Conservation (phyloP, 2,797 vertebrate genomes). For the Paedocypris micromegethes region DNA sequence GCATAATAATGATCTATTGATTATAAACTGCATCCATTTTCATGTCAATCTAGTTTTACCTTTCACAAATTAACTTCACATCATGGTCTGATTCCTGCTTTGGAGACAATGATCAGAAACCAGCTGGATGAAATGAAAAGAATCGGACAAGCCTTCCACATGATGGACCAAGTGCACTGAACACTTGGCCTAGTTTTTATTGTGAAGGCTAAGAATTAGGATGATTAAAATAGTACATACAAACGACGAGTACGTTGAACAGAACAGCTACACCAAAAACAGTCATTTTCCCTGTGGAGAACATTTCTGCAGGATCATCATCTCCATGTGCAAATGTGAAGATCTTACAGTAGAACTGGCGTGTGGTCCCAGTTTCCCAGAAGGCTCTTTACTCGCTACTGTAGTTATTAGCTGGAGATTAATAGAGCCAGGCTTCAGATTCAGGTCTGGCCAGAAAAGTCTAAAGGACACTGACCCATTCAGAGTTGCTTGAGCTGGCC, state of each 20-base stretch:
- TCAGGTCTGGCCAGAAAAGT: neutral
- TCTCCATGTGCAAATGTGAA: constrained; percentile 45
- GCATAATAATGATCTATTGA: no score
- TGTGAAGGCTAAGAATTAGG: constrained; percentile 72
- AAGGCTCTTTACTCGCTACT: constrained; percentile 38
- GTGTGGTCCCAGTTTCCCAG: constrained; percentile 45
- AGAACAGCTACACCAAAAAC: constrained; percentile 62
- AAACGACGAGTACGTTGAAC: constrained; percentile 68
- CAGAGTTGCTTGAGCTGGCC: constrained; percentile 8
- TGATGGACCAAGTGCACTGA: constrained; percentile 46
- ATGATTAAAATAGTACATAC: constrained; percentile 73
- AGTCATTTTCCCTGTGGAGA: constrained; percentile 62
- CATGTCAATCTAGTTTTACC: no score
- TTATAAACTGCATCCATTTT: no score
- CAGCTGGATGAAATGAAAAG: neutral
- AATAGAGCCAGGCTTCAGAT: constrained; percentile 8
- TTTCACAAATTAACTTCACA: no score
- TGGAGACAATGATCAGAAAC: no score
- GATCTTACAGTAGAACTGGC: constrained; percentile 52
- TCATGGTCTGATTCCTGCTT: no score
- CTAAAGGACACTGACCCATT: no score
- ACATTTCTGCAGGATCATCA: constrained; percentile 52
- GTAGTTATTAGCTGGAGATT: constrained; percentile 15
- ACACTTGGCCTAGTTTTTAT: constrained; percentile 75
- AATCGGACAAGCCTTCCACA: neutral